These are phyloP conservation scores for Hirundo rustica DNA, from an alignment of 2,797 vertebrate genomes.

Conservation along the genomic window DNA sequence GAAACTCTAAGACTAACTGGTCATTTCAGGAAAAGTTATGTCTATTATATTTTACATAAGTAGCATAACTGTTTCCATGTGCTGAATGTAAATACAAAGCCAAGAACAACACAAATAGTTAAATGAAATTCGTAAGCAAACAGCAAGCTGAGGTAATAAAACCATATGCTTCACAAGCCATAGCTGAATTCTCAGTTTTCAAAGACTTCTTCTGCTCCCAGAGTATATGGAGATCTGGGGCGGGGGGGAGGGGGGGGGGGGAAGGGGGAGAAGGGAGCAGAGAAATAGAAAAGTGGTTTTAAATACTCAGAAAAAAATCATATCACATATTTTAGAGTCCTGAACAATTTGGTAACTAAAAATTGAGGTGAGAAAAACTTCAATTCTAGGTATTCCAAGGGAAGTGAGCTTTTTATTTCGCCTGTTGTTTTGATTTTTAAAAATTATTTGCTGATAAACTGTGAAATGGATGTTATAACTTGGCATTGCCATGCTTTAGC, in stretches of 20 bases:
- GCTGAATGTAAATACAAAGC: neutral
- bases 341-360: neutral
- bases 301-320: neutral
- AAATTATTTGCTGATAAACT: neutral
- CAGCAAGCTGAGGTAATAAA: neutral
- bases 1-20: constrained; percentile 32
- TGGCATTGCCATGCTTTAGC: neutral
- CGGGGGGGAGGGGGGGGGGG: no score
- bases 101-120: neutral
- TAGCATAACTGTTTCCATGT: neutral
- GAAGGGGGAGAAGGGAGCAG: rapidly evolving
- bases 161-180: neutral
- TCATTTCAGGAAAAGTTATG: neutral
- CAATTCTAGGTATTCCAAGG: neutral
- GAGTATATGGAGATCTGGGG: neutral
- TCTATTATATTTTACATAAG: constrained; percentile 9
- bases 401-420: rapidly evolving
- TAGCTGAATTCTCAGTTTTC: neutral
- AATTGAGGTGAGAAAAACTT: neutral
- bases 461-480: neutral
- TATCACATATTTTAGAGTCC: neutral
- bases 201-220: neutral
- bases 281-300: neutral
- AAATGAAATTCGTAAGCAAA: neutral
- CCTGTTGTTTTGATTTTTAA: neutral